A percentile compares a stretch with the other conserved stretches of the same genome.
Conservation (phyloP, 1,140 invertebrate genomes). For the Anastrepha obliqua region DNA sequence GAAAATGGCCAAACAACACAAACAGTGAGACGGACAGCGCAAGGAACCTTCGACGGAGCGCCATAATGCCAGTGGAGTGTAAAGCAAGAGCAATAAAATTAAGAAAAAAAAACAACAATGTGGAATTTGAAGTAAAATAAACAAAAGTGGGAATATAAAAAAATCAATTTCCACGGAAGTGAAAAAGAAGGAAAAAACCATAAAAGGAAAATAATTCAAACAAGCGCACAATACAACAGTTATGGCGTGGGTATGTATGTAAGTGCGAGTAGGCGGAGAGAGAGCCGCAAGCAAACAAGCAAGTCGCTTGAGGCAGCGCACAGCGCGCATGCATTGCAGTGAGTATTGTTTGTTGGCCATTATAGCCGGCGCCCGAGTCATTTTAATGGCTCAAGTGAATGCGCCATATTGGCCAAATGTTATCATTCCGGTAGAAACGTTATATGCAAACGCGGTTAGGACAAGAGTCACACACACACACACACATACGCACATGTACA, state of each 20-base stretch:
- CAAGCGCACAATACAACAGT: not conserved
- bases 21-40: not conserved
- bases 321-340: constrained; percentile 7
- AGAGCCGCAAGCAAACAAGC: not conserved
- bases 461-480: not conserved
- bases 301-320: not conserved
- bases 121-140: constrained; percentile 20
- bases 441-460: constrained; percentile 40
- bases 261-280: not conserved
- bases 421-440: constrained; percentile 18
- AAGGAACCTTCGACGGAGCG: not conserved
- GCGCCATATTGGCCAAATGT: constrained; percentile 49
- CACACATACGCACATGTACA: not conserved
- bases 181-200: constrained; percentile 11
- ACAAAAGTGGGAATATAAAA: constrained; percentile 46
- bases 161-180: constrained; percentile 12
- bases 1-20: not conserved
- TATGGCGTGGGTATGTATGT: not conserved
- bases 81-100: not conserved
- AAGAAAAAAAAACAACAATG: not conserved
- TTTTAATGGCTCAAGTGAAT: constrained; percentile 51
- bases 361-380: constrained; percentile 9
- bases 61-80: not conserved
- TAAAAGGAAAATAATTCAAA: constrained; percentile 48
- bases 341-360: constrained; percentile 22